Evolutionary conservation across 2,113 vertebrate species (phyloP), one percentile per base, ranked within the genome.

Genomic region (Pipra filicauda): DNA sequence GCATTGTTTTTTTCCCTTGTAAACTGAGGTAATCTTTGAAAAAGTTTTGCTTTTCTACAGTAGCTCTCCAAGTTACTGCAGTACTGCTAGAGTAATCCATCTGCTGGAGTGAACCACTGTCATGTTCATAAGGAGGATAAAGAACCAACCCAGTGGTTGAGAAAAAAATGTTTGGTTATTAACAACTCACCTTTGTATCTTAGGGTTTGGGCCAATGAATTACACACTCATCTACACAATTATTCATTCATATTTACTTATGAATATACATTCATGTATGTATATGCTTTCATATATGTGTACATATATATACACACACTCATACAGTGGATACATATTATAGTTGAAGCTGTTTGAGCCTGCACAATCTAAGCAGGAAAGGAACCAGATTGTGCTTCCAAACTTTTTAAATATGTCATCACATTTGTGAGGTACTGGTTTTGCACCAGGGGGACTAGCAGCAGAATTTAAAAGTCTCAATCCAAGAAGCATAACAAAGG

Each of bases 291-390:
- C 26, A 59, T 83, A 21, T 5, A 35, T 21, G 12, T 48, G 24
- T 58, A 31, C 19, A 27, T 46, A 31, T 23, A 73, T 48, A 26
- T 14, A 23, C 14, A 54, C 8, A 48, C 14, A 61, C 20, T 65
- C 12, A 55, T 4, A 57, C 6, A 69, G 27, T 0, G 0, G 9
- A 52, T 44, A 67, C 33, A 62, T 65, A 57, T 39, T 35, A 52
- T 2, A 70, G 19, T 59, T 59, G n/a, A 81, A 84, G 19, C 52
- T 44, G 30, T 88, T 85, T 2, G 5, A 90, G 78, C 30, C 37
- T 71, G 41, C 4, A 6, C n/a, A 80, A 39, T 49, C 28, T 30
- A 81, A 64, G 28, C 51, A 89, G 74, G 39, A 75, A 74, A 80
- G 30, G 9, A 88, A 16, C 22, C 62, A 69, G 27, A 22, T 0